Base-by-base conservation (phyloP, 2,113 vertebrate species). In the Xenopus laevis region DNA sequence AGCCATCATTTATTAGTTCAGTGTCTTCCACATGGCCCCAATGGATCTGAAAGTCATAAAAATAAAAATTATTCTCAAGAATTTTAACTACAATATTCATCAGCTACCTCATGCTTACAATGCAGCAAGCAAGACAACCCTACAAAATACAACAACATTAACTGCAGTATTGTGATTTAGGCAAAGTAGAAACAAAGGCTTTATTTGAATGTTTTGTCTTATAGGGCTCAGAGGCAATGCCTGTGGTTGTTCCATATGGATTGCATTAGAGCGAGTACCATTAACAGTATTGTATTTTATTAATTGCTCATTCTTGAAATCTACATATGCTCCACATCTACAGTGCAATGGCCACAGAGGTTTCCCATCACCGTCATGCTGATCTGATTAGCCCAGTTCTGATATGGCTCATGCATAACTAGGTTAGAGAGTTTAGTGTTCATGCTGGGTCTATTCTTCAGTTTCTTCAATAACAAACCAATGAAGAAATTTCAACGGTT, bases 1-100 rank as follows among this genome's bases (percentile, higher is more conserved):
- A 97, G 13, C 97, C 97, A 44, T 98, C 95, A 45, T 98, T 99
- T 81, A 93, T 79, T 81, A 99, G 91, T 80, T 98, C 90, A 74
- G 98, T 91, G 63, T 98, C 94, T 87, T 98, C 96, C 77, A 92
- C 1, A 1, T 94, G 93, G 60, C 91, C 92, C 97, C 96, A 98
- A 45, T 72, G 83, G 62, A 90, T 90, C 97, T 98, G 83, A 15
- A 82, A 83, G 79, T 78, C 67, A 85, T 82, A 65, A 70, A 78
- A 81, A 63, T 65, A 20, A 71, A 79, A 71, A 18, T 47, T 9
- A 47, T 6, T 33, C 30, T 33, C 15, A 23, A 17, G 57, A 40
- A 21, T 74, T 78, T 70, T 73, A 78, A 65, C 33, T 45, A 21
- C 45, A 20, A 21, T 3, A 21, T 58, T 12, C 20, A 12, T 45